A percentile compares a stretch with the other conserved stretches of the same genome.
phyloP scores from a whole-genome alignment of 2,797 vertebrate genomes.

The Sebastes miniatus region DNA sequence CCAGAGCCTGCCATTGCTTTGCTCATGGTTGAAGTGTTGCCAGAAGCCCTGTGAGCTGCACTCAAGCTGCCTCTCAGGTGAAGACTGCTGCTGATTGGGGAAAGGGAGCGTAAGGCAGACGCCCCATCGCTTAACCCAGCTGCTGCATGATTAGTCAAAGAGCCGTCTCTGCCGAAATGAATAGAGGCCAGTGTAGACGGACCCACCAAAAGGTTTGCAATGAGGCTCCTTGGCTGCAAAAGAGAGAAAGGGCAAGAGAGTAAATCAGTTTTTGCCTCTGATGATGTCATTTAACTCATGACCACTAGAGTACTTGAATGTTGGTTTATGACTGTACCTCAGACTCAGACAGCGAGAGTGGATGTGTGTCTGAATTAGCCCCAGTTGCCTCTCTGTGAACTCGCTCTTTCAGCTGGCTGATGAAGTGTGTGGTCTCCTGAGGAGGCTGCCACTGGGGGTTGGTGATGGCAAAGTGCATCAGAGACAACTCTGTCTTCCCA shows the following conservation, averaged over 20 bases:
- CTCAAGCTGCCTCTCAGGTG: slow-evolving; percentile 80
- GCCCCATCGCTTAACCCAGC: slow-evolving; percentile 82
- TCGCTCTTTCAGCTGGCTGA: slow-evolving; percentile 94
- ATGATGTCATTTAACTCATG: background rate
- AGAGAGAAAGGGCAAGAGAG: background rate
- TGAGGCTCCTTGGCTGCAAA: slow-evolving; percentile 92
- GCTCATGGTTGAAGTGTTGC: slow-evolving; percentile 63
- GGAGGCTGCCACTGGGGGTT: slow-evolving; percentile 98
- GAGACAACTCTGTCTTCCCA: slow-evolving; percentile 95
- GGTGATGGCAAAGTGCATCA: slow-evolving; percentile 99
- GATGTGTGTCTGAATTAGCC: slow-evolving; percentile 83
- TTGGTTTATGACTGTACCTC: slow-evolving; percentile 80
- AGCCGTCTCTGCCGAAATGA: slow-evolving; percentile 86
- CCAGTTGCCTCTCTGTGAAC: slow-evolving; percentile 91
- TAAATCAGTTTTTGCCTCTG: background rate
- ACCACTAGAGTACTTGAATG: background rate
- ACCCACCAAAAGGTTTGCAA: slow-evolving; percentile 90
- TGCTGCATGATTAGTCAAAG: slow-evolving; percentile 84
- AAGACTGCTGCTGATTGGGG: slow-evolving; percentile 88
- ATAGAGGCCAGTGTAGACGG: slow-evolving; percentile 86
- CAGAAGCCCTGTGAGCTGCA: slow-evolving; percentile 63
- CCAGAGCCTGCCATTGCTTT: slow-evolving; percentile 89
- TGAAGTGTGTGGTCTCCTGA: slow-evolving; percentile 94
- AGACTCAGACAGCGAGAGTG: slow-evolving; percentile 90
- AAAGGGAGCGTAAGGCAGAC: slow-evolving; percentile 92